Evolutionary conservation across 2,888 invertebrate genomes (phyloP), one percentile per base, ranked within the genome.

Genomic region (Hedychridium roseum): DNA sequence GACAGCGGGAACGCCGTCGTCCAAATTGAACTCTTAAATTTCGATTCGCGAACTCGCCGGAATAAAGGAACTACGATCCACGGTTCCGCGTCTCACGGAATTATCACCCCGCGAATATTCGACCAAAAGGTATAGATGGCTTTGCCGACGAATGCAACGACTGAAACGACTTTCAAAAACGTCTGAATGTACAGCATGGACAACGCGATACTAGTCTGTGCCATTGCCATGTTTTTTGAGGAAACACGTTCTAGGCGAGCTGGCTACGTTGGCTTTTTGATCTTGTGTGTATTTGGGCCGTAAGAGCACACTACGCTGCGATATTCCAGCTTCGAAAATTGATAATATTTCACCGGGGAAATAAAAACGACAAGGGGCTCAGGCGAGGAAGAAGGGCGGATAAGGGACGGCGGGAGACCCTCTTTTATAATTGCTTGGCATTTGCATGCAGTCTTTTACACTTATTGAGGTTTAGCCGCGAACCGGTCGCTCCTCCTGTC

Each of bases 401-500:
- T n/a, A n/a, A n/a, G 31, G 23, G 20, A 31, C 31, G n/a, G 23
- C 18, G 37, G 30, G 30, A 34, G 47, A 43, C 32, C 40, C 42
- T 42, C 50, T 61, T 55, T 67, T 58, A 64, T 70, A 70, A 70
- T 69, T 68, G 64, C 56, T 54, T 47, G 57, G 60, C 57, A 66
- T 68, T 65, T 64, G 67, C 67, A 68, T 61, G 66, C 61, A 56
- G 56, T 58, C 57, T 64, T 54, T 65, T 64, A 61, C 62, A 63
- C 59, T 64, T 58, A 68, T 66, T 61, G 63, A 61, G 57, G 61
- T 63, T 68, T 64, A 61, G 61, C 58, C 59, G 56, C 58, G 66
- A 64, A 70, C 66, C 66, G 66, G 61, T 70, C 63, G 59, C 59
- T 62, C 47, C 60, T 62, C 58, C 60, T 61, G 68, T 66, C 64